A percentile compares a stretch with the other conserved stretches of the same genome.
Conservation (phyloP, 2,888 invertebrate species). For the Lithophane leautieri region DNA sequence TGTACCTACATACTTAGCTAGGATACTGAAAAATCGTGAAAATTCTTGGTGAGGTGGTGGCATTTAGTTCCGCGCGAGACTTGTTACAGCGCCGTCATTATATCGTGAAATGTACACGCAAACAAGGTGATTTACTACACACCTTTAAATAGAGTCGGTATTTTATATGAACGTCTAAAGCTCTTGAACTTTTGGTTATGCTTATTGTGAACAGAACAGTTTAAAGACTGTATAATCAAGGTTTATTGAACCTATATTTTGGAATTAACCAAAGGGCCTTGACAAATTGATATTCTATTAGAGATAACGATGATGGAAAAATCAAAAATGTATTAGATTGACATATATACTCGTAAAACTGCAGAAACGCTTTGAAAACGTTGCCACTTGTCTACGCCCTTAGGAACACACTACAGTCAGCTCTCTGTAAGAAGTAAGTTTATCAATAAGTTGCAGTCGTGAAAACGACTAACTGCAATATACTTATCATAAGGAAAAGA, state of each 20-base stretch:
- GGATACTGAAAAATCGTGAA: constrained; percentile 3
- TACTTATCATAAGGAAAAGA: background rate
- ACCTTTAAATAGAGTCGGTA: constrained; percentile 15
- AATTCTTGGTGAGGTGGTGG: constrained; percentile 12
- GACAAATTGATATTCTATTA: no score
- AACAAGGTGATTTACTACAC: constrained; percentile 45
- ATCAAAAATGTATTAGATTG: no score
- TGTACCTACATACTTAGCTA: background rate
- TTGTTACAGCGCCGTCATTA: constrained; percentile 24
- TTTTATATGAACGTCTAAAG: background rate
- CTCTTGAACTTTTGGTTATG: background rate
- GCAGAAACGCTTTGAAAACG: no score
- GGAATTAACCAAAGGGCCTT: background rate
- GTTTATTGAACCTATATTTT: background rate
- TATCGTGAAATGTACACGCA: constrained; percentile 30
- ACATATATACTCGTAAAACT: no score
- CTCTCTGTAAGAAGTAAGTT: no score
- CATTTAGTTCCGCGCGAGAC: constrained; percentile 34
- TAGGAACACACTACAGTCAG: no score
- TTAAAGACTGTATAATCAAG: background rate
- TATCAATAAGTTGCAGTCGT: background rate
- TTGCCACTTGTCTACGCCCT: no score
- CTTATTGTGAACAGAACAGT: background rate
- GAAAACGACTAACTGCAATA: background rate
- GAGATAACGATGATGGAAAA: no score